These are phyloP conservation scores for Chloroceryle amazona DNA, from an alignment of 2,797 vertebrate genomes.

Conservation along the genomic window DNA sequence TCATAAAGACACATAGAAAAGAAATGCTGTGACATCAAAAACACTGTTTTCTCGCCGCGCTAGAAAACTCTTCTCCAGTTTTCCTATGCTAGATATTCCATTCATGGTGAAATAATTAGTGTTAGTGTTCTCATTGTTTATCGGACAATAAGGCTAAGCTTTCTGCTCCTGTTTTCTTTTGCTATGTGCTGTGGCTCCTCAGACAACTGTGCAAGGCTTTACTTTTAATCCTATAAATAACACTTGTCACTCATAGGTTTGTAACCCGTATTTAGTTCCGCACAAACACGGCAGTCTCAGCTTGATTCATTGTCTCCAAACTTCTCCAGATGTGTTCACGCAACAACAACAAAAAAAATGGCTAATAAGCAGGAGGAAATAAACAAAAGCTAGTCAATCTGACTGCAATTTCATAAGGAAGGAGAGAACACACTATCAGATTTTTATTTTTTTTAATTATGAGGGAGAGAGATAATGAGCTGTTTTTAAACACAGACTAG, in stretches of 20 bases:
- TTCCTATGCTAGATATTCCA: constrained; percentile 18
- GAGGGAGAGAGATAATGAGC: neutral
- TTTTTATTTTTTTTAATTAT: neutral
- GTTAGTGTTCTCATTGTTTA: constrained; percentile 79
- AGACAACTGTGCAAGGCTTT: constrained; percentile 77
- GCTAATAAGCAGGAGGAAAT: constrained; percentile 6
- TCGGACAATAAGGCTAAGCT: constrained; percentile 72
- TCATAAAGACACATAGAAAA: neutral
- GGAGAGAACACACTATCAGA: neutral
- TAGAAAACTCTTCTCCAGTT: constrained; percentile 2
- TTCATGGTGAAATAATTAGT: constrained; percentile 71
- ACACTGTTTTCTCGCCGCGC: neutral
- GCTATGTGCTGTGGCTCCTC: constrained; percentile 72
- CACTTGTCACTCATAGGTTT: constrained; percentile 80
- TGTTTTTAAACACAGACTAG: constrained; percentile 41
- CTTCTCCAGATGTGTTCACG: constrained; percentile 67
- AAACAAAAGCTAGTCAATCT: constrained; percentile 26
- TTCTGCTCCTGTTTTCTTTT: constrained; percentile 71
- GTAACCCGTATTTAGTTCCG: constrained; percentile 80
- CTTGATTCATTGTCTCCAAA: constrained; percentile 67
- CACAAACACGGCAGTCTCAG: constrained; percentile 67
- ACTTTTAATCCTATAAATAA: constrained; percentile 82
- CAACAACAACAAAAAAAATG: neutral
- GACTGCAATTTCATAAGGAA: neutral
- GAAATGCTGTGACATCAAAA: neutral